Evolutionary conservation across 1,140 invertebrate species (phyloP).

Genomic region (Drosophila kanapiae): DNA sequence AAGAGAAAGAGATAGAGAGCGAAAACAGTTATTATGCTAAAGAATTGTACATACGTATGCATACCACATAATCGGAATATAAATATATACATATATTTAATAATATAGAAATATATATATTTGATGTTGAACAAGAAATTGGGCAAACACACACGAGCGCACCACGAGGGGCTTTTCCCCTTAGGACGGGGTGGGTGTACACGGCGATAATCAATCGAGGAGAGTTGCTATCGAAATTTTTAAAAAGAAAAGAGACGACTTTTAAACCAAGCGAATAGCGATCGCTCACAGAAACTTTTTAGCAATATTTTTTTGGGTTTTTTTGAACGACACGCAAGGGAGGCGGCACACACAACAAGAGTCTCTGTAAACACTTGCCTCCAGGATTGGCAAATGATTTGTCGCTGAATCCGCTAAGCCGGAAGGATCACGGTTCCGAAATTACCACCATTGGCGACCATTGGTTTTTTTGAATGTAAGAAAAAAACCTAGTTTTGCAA

Average conservation of each 20-base stretch:
- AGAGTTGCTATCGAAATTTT: not conserved
- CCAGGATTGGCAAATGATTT: not conserved
- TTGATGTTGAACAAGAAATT: conserved; percentile 64
- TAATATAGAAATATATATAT: conserved; percentile 74
- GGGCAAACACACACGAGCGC: conserved; percentile 14
- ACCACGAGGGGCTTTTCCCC: conserved; percentile 2
- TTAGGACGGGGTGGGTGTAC: no score
- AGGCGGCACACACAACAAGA: not conserved
- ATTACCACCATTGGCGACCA: conserved; percentile 3
- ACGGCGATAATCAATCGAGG: not conserved
- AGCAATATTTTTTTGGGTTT: conserved; percentile 26
- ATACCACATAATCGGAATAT: conserved; percentile 71
- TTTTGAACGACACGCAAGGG: not conserved
- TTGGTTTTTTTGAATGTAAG: not conserved
- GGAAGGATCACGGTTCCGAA: not conserved
- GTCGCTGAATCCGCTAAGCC: not conserved
- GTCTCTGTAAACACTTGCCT: not conserved
- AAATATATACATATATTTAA: conserved; percentile 67
- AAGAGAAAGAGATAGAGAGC: conserved; percentile 5
- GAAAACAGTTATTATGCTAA: conserved; percentile 67
- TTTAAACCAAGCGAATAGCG: conserved; percentile 30
- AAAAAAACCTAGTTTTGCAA: not conserved
- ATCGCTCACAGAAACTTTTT: conserved; percentile 20
- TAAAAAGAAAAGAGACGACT: conserved; percentile 10
- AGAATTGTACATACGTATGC: conserved; percentile 68